Conservation (phyloP, 2,888 invertebrate genomes). For the Macrostomum cliftonense region DNA sequence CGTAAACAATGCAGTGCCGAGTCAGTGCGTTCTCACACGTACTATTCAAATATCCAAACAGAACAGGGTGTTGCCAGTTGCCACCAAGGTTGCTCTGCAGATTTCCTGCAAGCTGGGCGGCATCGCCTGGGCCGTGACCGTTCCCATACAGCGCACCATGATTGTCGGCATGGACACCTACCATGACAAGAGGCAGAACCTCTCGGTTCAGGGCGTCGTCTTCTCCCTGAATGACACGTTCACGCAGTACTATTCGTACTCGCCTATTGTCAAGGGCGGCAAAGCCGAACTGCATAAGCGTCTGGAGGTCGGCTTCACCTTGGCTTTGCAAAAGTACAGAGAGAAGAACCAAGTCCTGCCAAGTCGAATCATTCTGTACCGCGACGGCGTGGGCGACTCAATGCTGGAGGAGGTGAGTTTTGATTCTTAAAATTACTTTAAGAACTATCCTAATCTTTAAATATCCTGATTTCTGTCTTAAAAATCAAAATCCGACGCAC, state of each 20-base stretch:
- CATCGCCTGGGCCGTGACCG: conserved; percentile 59
- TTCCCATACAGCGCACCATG: conserved; percentile 43
- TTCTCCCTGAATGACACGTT: conserved; percentile 53
- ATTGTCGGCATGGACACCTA: conserved; percentile 68
- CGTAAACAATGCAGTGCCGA: conserved; percentile 49
- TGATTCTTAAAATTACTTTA: too few species aligned
- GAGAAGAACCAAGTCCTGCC: conserved; percentile 50
- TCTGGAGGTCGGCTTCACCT: neutral
- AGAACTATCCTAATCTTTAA: too few species aligned
- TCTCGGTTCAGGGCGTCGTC: conserved; percentile 61
- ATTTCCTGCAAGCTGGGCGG: conserved; percentile 80
- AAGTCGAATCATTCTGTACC: conserved; percentile 59
- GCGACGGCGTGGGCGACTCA: conserved; percentile 56
- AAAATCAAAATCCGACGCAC: too few species aligned
- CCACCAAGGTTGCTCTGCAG: conserved; percentile 77
- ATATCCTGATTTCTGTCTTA: too few species aligned
- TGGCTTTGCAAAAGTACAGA: conserved; percentile 23
- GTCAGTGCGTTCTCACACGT: conserved; percentile 42
- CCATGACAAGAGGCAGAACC: conserved; percentile 50
- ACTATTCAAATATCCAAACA: neutral
- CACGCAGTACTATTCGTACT: conserved; percentile 54
- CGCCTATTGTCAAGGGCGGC: conserved; percentile 59
- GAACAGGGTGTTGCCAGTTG: conserved; percentile 49
- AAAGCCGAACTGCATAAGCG: conserved; percentile 52
- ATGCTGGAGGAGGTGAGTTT: conserved; percentile 19